These are phyloP conservation scores for Sylvia borin DNA, from an alignment of 2,797 vertebrate genomes.

Conservation along the genomic window DNA sequence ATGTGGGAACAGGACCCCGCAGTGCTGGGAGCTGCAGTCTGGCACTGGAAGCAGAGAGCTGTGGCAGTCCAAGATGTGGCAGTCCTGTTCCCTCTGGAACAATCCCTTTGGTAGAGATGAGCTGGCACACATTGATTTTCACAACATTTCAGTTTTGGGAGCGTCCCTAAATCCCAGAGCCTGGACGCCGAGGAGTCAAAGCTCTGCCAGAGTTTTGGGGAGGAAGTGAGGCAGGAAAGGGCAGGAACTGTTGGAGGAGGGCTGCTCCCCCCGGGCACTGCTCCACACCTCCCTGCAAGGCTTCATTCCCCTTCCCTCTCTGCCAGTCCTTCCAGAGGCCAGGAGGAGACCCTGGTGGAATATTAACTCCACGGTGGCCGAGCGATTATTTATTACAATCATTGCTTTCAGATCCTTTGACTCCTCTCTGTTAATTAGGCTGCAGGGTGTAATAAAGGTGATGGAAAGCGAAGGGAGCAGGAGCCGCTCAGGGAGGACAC, in stretches of 20 bases:
- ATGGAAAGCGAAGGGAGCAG: background rate
- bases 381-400: constrained; percentile 14
- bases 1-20: background rate
- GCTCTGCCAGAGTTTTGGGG: background rate
- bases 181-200: fast-evolving
- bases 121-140: background rate
- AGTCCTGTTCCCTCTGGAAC: background rate
- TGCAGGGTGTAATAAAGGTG: constrained; percentile 35
- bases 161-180: background rate
- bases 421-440: constrained; percentile 45
- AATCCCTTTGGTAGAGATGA: background rate
- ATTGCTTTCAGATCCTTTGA: constrained; percentile 24
- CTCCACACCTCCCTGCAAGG: background rate
- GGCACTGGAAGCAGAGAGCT: fast-evolving
- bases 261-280: background rate
- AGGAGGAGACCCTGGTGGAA: background rate
- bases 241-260: background rate
- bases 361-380: background rate
- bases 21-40: background rate
- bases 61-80: fast-evolving
- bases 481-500: fast-evolving
- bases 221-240: background rate
- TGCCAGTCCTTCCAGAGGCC: background rate
- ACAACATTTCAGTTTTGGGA: background rate
- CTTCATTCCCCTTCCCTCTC: background rate